A percentile compares a stretch with the other conserved stretches of the same genome.
These are phyloP conservation scores for Rhagologus leucostigma DNA, from an alignment of 2,113 vertebrate genomes.

Conservation along the genomic window DNA sequence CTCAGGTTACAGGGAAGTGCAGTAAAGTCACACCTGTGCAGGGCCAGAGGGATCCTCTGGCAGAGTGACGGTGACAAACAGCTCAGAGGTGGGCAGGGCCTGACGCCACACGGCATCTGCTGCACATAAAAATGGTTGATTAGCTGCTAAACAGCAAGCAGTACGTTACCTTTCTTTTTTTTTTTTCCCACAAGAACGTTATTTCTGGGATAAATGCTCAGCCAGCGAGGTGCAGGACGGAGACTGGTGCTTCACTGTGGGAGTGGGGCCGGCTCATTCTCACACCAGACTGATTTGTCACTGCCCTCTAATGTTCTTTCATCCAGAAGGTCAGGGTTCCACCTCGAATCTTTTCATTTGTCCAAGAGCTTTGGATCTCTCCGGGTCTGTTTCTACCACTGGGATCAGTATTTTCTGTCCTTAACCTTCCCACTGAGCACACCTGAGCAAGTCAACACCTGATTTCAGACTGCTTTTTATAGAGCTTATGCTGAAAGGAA, in stretches of 20 bases:
- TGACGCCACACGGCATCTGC: neutral
- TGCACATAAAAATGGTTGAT: neutral
- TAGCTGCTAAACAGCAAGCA: neutral
- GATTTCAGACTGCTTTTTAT: neutral
- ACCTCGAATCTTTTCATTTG: neutral
- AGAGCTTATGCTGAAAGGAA: neutral
- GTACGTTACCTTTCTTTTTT: too few species aligned
- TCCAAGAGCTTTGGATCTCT: neutral
- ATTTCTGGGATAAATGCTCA: neutral
- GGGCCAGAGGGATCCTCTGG: neutral
- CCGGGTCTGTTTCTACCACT: neutral
- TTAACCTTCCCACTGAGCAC: neutral
- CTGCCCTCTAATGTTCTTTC: neutral
- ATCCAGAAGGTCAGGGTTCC: neutral
- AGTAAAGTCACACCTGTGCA: neutral
- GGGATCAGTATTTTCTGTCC: neutral
- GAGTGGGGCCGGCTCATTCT: neutral
- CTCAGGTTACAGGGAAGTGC: neutral
- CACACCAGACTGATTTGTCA: neutral
- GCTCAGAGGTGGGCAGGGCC: neutral
- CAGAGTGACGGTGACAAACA: neutral
- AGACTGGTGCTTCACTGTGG: neutral
- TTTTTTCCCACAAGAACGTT: neutral
- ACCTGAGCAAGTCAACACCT: neutral
- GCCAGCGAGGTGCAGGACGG: neutral